A percentile compares a stretch with the other conserved stretches of the same genome.
Evolutionary conservation across 2,797 vertebrate species (phyloP).

Genomic region (Protosalanx chinensis): DNA sequence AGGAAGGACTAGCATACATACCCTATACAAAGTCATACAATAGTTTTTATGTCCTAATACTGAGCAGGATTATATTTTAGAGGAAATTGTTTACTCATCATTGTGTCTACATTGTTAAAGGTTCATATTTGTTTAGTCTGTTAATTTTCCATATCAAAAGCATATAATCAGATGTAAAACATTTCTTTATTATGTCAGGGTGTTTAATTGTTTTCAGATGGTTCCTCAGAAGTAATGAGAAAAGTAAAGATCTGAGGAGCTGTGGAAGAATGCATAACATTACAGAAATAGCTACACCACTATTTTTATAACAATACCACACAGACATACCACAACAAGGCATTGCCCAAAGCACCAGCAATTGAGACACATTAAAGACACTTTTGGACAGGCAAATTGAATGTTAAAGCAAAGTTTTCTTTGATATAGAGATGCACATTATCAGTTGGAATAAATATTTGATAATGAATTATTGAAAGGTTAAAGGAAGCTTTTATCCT

Average conservation of each 20-base stretch:
- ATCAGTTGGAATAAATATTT: not conserved
- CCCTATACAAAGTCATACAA: not conserved
- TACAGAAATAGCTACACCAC: not conserved
- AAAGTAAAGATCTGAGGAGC: not conserved
- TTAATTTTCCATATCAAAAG: too few species aligned
- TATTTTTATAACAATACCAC: not conserved
- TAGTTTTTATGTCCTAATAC: not conserved
- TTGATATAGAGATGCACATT: not conserved
- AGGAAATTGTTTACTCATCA: not conserved
- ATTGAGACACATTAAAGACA: not conserved
- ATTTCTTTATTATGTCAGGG: too few species aligned
- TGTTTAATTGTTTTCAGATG: not conserved
- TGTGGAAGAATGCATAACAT: not conserved
- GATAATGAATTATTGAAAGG: not conserved
- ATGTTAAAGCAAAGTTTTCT: not conserved
- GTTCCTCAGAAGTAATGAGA: too few species aligned
- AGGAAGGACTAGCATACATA: not conserved
- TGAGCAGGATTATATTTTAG: not conserved
- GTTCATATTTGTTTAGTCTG: not conserved
- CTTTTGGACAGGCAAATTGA: not conserved
- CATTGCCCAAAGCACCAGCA: not conserved
- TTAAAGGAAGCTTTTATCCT: not conserved
- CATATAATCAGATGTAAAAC: too few species aligned
- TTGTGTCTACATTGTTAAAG: not conserved
- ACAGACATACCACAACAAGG: not conserved